Evolutionary conservation across 2,797 vertebrate genomes (phyloP), one percentile per base, ranked within the genome.

Genomic region (Geotrypetes seraphini): DNA sequence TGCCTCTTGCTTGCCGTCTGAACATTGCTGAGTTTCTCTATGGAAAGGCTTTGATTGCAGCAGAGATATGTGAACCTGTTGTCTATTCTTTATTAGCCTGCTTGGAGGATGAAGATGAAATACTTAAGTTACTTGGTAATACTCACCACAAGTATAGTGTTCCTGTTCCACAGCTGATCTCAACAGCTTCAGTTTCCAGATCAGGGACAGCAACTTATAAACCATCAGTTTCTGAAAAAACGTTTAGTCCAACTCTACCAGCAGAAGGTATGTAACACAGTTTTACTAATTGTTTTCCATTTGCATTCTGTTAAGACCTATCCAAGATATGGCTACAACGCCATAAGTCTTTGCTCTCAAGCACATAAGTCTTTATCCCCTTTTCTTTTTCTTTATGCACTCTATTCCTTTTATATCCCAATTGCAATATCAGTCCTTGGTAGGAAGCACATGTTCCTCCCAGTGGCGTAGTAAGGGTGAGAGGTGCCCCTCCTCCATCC

Each of bases 11-110:
- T 5, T 93, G 85, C 50, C 85, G 86, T 32, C 83, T 99, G 47
- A 73, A 75, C 12, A 63, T 97, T 40, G 87, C 91, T 1, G 94
- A 99, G 36, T 78, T 79, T 27, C 79, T 99, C 37, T 97, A 86
- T 28, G 79, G 68, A 34, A 90, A 88, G 59, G 87, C 92, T 5
- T 49, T 96, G 54, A 47, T 51, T 3, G 85, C 87, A 22, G 89
- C 95, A 10, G 72, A 80, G 42, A 71, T 65, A 19, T 65, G 67
- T 2, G 89, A 95, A 48, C 92, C 94, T 2, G 90, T 87, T 12
- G 73, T 96, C 16, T 92, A 92, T 73, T 87, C 88, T 11, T 79
- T 99, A 16, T 76, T 91, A 54, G 89, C 81, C 15, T 65, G 85
- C 42, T 83, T 92, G 14, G 90, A 94, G 54, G 90, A 98, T 46